Percentiles rank a stretch among this genome's conserved stretches.
Evolutionary conservation across 2,113 vertebrate genomes (phyloP).

Genomic region (Sander vitreus): DNA sequence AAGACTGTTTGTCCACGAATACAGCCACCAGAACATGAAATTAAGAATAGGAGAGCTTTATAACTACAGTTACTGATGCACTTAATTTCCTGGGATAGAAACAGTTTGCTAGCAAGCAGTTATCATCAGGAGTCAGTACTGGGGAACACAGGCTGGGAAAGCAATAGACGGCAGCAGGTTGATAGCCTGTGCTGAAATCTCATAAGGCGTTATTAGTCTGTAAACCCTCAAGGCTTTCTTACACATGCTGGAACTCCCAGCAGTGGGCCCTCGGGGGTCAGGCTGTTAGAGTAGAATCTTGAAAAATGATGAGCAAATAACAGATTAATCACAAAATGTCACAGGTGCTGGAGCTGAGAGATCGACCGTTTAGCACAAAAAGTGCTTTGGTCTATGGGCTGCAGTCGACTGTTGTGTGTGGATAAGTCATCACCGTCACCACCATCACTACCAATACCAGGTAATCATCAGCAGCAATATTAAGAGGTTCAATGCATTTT

Average conservation of each 20-base stretch:
- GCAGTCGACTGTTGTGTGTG: background rate
- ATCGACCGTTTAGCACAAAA: conserved; percentile 24
- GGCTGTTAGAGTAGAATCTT: conserved; percentile 19
- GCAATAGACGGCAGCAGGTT: conserved; percentile 13
- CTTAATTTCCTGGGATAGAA: conserved; percentile 13
- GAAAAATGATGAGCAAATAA: conserved; percentile 3
- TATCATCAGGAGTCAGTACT: conserved; percentile 5
- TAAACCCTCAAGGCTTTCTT: conserved; percentile 30
- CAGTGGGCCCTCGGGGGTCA: conserved; percentile 1
- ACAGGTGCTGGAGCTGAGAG: conserved; percentile 5
- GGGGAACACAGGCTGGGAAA: conserved; percentile 2
- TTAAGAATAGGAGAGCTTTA: conserved; percentile 1
- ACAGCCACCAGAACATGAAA: conserved; percentile 6
- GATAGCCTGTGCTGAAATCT: conserved; percentile 3
- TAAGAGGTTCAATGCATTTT: background rate
- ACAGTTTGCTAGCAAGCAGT: conserved; percentile 39
- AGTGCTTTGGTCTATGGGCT: background rate
- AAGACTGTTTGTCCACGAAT: conserved; percentile 8
- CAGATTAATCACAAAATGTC: conserved; percentile 48
- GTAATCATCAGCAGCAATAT: background rate
- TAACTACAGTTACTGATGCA: background rate
- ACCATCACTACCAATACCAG: background rate
- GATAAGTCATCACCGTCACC: conserved; percentile 11
- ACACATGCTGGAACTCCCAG: conserved; percentile 1
- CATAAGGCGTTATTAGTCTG: conserved; percentile 41